Evolutionary conservation across 2,888 invertebrate genomes (phyloP), one percentile per base, ranked within the genome.

Genomic region (Cephus rjabovi): DNA sequence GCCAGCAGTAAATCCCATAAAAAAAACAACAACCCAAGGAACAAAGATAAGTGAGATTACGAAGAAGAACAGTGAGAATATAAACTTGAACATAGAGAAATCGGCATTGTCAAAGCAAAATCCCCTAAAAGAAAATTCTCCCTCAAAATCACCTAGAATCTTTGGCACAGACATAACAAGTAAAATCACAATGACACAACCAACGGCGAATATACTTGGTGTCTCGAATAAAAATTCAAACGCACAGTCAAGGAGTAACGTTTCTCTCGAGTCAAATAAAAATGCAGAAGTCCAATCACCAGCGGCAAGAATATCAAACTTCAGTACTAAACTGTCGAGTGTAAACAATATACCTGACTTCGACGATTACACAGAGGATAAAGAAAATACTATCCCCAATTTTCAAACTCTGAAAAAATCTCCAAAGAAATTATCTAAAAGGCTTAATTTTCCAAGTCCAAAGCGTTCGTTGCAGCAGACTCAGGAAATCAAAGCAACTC

Each of bases 161-260:
- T 71, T 71, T 1, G 71, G 71, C 71, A 71, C 71, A 9, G 71
- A 71, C 34, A 71, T 71, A 71, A 33, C 71, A 31, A 71, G 33
- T 34, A 15, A 33, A 33, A 71, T 33, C 23, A 33, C 71, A 33
- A 31, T 34, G 33, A 4, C 33, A 9, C 31, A 30, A 31, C 71
- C 30, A 71, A 56, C 23, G 23, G 23, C 56, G 23, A 56, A 56
- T 23, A 9, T 56, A 23, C 56, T 56, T 23, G 23, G 23, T 9
- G 23, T 56, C 9, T 56, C 56, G 9, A 56, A 56, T 56, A 56
- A 56, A 56, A 56, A 56, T 56, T 56, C 56, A 56, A 56, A 23
- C 23, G 9, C 23, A 56, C 56, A 23, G 56, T 56, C 9, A 23
- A 56, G 9, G 9, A 56, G 9, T 9, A 56, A 56, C 56, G 56